Base-by-base conservation (phyloP, 2,888 invertebrate genomes). In the Kuschelorhynchus macadamiae region DNA sequence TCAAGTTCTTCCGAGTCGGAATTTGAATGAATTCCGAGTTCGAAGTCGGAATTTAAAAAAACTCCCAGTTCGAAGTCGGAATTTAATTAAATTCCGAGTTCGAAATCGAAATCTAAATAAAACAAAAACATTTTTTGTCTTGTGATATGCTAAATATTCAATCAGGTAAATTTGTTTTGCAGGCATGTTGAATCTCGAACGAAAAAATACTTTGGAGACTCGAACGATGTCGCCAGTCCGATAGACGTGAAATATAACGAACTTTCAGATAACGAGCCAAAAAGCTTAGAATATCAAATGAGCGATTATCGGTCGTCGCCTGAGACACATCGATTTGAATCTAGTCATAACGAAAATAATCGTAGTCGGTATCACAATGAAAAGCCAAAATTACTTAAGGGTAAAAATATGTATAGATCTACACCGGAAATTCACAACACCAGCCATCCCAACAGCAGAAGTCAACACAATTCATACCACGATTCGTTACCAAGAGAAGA, bases 221-320 rank as follows among this genome's bases (percentile, higher is more conserved):
- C 60, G 9, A 72, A 68, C 44, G 56, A 53, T 32, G 18, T 42
- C n/a, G 17, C 20, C 14, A 46, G 50, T 21, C 39, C 61, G 7
- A 72, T 73, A 21, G 64, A 63, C 8, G 70, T 71, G 14, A 71
- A 74, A 14, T 77, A 79, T 65, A 75, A 76, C 20, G 76, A 76
- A 41, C 36, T 52, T 2, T 81, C 78, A 12, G 88, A 88, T 74
- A 87, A 86, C 71, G 91, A 91, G 78, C 91, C 91, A 30, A 90
- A 90, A 72, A 90, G 90, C 76, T 85, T 91, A 55, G 91, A 91
- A 76, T 89, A 86, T 0, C 86, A 89, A 57, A 86, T 88, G 55
- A 89, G 88, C 68, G 87, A 89, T 71, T 86, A 86, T 71, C 81
- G 85, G 60, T 87, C 88, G 3, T 87, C 89, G 12, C 89, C 89